Percentiles rank a stretch among this genome's conserved stretches.
These are phyloP conservation scores for Narcine bancroftii DNA, from an alignment of 2,113 vertebrate species.

Conservation along the genomic window DNA sequence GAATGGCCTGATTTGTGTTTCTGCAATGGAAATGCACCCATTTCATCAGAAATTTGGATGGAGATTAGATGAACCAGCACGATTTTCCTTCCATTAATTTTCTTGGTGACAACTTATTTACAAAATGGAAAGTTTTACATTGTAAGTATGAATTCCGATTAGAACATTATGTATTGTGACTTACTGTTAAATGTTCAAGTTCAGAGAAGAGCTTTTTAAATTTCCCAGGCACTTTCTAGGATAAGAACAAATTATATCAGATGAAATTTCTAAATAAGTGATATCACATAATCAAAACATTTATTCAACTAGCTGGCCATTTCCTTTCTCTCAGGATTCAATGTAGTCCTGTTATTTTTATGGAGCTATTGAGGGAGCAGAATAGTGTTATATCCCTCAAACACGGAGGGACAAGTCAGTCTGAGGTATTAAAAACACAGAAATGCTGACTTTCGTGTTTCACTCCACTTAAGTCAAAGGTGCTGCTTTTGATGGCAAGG, in stretches of 20 bases:
- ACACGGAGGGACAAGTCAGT: no score
- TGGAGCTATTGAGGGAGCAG: neutral
- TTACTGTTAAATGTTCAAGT: slow-evolving; percentile 88
- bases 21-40: neutral
- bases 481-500: neutral
- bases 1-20: neutral
- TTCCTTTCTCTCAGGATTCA: neutral
- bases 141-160: neutral
- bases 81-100: neutral
- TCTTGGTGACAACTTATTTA: neutral
- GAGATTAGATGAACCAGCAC: neutral
- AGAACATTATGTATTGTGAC: slow-evolving; percentile 44
- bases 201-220: slow-evolving; percentile 95
- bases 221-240: slow-evolving; percentile 94
- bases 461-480: no score
- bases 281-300: neutral
- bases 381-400: neutral
- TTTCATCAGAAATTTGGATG: neutral
- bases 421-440: no score
- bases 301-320: neutral
- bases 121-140: neutral
- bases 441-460: no score
- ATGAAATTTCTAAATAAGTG: neutral
- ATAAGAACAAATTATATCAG: neutral
- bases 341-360: neutral